Evolutionary conservation across 2,797 vertebrate species (phyloP).

Genomic region (Sebastes matsubarae): DNA sequence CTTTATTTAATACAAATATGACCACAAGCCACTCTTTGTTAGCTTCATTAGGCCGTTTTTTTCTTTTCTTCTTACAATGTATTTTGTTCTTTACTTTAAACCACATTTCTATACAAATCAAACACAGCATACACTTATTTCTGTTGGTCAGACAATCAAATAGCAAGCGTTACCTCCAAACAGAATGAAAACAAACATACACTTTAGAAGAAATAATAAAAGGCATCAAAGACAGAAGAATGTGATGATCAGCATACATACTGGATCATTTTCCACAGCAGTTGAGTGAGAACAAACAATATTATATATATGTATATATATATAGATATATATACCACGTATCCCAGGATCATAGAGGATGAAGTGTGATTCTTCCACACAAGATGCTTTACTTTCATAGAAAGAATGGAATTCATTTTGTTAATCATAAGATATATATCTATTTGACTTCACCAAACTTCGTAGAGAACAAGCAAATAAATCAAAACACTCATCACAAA

Average conservation of each 20-base stretch:
- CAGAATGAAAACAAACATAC: conserved; percentile 45
- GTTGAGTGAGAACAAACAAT: conserved; percentile 51
- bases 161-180: conserved; percentile 66
- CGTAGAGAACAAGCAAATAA: conserved; percentile 57
- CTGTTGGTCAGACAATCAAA: conserved; percentile 70
- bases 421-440: conserved; percentile 70
- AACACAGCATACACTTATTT: conserved; percentile 77
- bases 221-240: conserved; percentile 69
- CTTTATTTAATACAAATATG: conserved; percentile 80
- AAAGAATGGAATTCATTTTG: conserved; percentile 91
- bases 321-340: conserved; percentile 31
- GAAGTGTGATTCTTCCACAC: conserved; percentile 84
- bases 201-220: conserved; percentile 64
- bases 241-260: conserved; percentile 60
- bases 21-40: conserved; percentile 62
- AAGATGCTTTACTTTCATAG: conserved; percentile 93
- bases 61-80: conserved; percentile 61
- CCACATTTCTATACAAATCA: conserved; percentile 75
- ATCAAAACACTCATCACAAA: conserved; percentile 48
- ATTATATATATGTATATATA: conserved; percentile 12
- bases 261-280: conserved; percentile 57
- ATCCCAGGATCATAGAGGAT: conserved; percentile 64
- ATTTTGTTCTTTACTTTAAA: conserved; percentile 74
- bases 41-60: conserved; percentile 57
- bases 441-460: conserved; percentile 69